Percentiles rank a stretch among this genome's conserved stretches.
These are phyloP conservation scores for Numida meleagris DNA, from an alignment of 2,113 vertebrate genomes.

Conservation along the genomic window DNA sequence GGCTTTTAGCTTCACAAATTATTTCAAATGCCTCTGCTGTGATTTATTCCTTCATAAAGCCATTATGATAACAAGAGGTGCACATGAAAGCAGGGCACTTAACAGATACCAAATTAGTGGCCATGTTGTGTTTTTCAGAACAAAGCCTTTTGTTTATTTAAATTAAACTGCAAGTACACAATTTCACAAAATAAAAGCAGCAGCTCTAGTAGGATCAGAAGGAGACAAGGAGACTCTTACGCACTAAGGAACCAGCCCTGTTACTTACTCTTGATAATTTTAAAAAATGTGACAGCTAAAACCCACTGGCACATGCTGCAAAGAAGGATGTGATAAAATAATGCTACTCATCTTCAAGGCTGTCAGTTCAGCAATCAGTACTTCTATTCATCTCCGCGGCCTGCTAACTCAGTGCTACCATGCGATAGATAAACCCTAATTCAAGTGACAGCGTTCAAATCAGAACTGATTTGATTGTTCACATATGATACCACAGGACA, in stretches of 20 bases:
- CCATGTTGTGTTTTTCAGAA: background rate
- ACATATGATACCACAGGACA: conserved; percentile 76
- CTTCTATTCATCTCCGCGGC: conserved; percentile 74
- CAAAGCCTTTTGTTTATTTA: conserved; percentile 9
- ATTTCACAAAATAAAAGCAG: conserved; percentile 56
- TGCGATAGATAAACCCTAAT: conserved; percentile 74
- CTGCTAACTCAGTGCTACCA: conserved; percentile 76
- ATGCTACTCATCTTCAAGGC: conserved; percentile 75
- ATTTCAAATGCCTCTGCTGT: background rate
- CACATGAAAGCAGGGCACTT: background rate
- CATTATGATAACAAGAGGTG: background rate
- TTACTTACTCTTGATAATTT: conserved; percentile 64
- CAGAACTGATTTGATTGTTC: conserved; percentile 79
- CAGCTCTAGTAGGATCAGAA: conserved; percentile 6
- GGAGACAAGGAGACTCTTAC: conserved; percentile 9
- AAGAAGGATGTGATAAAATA: conserved; percentile 75
- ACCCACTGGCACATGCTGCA: conserved; percentile 69
- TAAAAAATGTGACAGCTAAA: conserved; percentile 71
- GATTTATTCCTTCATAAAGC: background rate
- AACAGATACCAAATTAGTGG: conserved; percentile 8
- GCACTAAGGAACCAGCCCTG: conserved; percentile 15
- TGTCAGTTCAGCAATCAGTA: conserved; percentile 77
- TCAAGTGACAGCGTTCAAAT: conserved; percentile 76
- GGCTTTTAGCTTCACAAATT: background rate
- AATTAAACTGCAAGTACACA: conserved; percentile 40